Evolutionary conservation across 2,888 invertebrate species (phyloP), one percentile per base, ranked within the genome.

Genomic region (Cerastis leucographa): DNA sequence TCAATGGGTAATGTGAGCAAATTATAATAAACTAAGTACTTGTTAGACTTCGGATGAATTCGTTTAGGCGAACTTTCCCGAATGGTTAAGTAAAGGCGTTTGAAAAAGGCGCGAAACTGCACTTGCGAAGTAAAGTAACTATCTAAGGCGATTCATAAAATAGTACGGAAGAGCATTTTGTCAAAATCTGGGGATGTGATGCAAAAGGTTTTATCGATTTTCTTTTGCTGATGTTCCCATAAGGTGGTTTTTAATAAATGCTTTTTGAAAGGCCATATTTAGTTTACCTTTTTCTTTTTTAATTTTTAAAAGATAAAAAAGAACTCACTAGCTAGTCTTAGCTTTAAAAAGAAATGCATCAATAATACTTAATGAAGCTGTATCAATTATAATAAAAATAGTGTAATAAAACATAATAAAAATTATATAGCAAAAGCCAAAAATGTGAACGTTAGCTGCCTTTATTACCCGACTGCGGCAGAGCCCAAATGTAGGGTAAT

Each of bases 1-100:
- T 88, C 76, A 29, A 82, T 88, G 74, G 76, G 83, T 80, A 85
- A 87, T 86, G 78, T 87, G 84, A 88, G 85, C 88, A 88, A 88
- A 83, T 77, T 25, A 87, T 64, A 80, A 40, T 73, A 68, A 19
- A 76, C 59, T 72, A 81, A 73, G 51, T 74, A 72, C 69, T 54
- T 59, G 61, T 69, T 71, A 80, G 51, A 64, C 62, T 85, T 79
- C 40, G 62, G 51, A 44, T 25, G 35, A 68, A 19, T 64, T 80
- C 74, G 71, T 19, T n/a, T 12, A 51, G 14, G 40, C 67, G 62
- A 75, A 14, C 12, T 19, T 73, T 65, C 14, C 69, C 71, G 44
- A 80, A 79, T 11, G 42, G 17, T 49, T 68, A 56, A 40, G 12
- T 46, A 12, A n/a, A 62, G 29, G 29, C 8, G 46, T 17, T 46